These are phyloP conservation scores for Ptychadena robeensis DNA, from an alignment of 2,797 vertebrate genomes.

Conservation along the genomic window DNA sequence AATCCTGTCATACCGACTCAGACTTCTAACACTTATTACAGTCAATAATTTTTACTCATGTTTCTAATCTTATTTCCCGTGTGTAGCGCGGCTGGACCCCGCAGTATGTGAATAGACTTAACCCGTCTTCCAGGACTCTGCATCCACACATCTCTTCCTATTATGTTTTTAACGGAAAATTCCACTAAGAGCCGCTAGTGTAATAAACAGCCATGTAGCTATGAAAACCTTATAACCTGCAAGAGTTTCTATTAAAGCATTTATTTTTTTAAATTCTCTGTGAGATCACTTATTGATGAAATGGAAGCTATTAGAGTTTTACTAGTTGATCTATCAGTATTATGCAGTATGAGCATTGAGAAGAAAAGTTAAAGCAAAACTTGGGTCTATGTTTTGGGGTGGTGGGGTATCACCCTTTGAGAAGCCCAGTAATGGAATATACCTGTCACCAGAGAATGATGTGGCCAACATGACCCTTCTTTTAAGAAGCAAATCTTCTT, in stretches of 20 bases:
- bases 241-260: neutral
- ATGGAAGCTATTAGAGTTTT: neutral
- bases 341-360: too few species aligned
- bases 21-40: conserved; percentile 58
- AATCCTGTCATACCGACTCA: conserved; percentile 45
- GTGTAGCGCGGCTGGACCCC: conserved; percentile 2
- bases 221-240: neutral
- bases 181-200: neutral
- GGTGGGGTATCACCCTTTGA: too few species aligned
- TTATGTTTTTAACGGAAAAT: neutral
- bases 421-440: too few species aligned
- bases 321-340: too few species aligned
- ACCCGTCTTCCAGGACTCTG: neutral
- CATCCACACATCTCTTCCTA: neutral
- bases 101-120: neutral
- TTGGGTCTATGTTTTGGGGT: too few species aligned
- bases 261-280: neutral
- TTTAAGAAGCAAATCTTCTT: too few species aligned
- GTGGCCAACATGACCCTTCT: too few species aligned
- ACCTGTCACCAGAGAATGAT: too few species aligned
- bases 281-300: neutral
- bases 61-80: conserved; percentile 51
- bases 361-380: too few species aligned
- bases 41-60: conserved; percentile 52
- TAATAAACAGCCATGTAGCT: neutral